phyloP scores from a whole-genome alignment of 2,797 vertebrate species.

The Eidolon dupreanum region DNA sequence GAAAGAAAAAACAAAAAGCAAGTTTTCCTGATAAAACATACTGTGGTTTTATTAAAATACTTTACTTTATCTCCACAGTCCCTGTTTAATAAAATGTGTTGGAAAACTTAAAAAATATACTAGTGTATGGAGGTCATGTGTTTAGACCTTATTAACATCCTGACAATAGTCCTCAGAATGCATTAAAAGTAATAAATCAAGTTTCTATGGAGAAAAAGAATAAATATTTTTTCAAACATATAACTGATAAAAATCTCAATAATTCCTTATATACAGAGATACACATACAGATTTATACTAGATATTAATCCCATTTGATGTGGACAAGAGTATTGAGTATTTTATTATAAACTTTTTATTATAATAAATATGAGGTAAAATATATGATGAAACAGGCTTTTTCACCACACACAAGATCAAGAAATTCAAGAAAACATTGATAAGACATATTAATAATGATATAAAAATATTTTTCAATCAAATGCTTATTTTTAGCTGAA shows the following conservation, averaged over 20 bases:
- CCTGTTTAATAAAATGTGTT: conserved; percentile 47
- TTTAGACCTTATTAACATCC: conserved; percentile 39
- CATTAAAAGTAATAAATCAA: not conserved
- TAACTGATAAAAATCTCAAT: not conserved
- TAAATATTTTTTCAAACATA: not conserved
- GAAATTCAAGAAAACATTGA: not conserved
- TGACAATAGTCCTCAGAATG: not conserved
- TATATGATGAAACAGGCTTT: not conserved
- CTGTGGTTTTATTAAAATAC: conserved; percentile 58
- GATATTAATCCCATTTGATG: not conserved
- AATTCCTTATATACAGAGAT: not conserved
- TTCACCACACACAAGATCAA: not conserved
- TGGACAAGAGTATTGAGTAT: not conserved
- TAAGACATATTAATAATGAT: not conserved
- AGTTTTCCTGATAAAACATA: not conserved
- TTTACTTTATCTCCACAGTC: conserved; percentile 24
- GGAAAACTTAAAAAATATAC: not conserved
- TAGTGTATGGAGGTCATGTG: not conserved
- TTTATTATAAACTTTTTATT: not conserved
- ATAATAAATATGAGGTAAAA: not conserved
- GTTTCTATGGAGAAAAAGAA: not conserved
- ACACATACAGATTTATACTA: not conserved
- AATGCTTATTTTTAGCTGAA: not conserved
- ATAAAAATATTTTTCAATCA: not conserved
- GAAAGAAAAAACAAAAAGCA: not conserved